phyloP scores from a whole-genome alignment of 2,888 invertebrate species.

The Hermaeophaga mercurialis region DNA sequence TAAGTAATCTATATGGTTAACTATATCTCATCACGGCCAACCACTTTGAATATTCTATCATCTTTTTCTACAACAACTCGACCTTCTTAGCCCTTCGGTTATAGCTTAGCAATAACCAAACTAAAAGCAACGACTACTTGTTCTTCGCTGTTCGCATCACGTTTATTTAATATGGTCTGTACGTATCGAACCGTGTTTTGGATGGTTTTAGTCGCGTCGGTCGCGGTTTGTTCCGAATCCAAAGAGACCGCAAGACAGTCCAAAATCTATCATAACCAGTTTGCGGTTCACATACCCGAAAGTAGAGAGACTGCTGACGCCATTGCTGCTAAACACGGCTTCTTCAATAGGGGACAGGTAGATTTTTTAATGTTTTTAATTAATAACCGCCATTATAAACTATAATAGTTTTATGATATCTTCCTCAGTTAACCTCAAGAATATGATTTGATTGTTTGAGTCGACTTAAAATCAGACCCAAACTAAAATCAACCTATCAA shows the following conservation, averaged over 20 bases:
- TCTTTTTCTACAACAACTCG: neutral
- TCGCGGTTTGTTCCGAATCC: conserved; percentile 33
- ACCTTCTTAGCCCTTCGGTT: neutral
- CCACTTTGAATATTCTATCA: neutral
- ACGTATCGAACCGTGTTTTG: conserved; percentile 23
- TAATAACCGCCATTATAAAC: no score
- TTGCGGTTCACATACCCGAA: conserved; percentile 84
- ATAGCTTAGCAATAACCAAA: neutral
- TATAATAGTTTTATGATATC: no score
- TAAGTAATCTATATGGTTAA: conserved; percentile 4
- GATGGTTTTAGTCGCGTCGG: conserved; percentile 27
- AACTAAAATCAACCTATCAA: no score
- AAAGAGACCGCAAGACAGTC: conserved; percentile 26
- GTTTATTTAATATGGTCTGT: conserved; percentile 30
- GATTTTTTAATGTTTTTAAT: no score
- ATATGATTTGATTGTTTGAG: no score
- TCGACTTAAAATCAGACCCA: no score
- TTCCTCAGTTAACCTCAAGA: no score
- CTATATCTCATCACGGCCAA: neutral
- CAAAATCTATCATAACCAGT: conserved; percentile 77
- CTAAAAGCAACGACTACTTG: neutral
- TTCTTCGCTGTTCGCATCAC: conserved; percentile 16
- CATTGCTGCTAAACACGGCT: conserved; percentile 85
- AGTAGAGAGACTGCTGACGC: conserved; percentile 72
- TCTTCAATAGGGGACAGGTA: conserved; percentile 87